These are phyloP conservation scores for Pyrrhosoma nymphula DNA, from an alignment of 2,888 invertebrate genomes.

Conservation along the genomic window DNA sequence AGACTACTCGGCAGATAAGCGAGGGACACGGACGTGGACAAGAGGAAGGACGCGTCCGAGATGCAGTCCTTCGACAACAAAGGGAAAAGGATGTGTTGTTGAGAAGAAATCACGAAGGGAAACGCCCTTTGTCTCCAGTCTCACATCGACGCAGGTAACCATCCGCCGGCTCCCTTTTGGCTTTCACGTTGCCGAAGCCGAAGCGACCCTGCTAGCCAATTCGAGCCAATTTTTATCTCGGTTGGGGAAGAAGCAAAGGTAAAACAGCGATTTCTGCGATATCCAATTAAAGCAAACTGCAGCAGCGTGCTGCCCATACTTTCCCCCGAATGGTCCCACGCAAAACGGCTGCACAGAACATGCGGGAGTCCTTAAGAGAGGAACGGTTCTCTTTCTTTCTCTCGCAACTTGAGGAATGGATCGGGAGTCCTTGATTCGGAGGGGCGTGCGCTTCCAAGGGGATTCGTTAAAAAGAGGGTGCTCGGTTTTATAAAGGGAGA, in stretches of 20 bases:
- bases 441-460: neutral
- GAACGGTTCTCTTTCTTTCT: neutral
- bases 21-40: neutral
- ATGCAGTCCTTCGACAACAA: neutral
- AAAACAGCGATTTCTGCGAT: slow-evolving; percentile 16
- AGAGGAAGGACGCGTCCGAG: neutral
- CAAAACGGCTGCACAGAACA: neutral
- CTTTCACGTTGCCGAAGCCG: neutral
- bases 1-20: neutral
- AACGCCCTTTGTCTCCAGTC: slow-evolving; percentile 8
- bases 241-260: neutral
- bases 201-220: neutral
- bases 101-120: neutral
- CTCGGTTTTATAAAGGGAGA: neutral
- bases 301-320: neutral
- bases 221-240: neutral
- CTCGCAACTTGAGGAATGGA: neutral
- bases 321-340: neutral
- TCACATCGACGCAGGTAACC: no score
- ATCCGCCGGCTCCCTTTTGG: neutral
- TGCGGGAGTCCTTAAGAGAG: neutral
- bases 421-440: neutral
- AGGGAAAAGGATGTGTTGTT: neutral
- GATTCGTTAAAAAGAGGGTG: neutral
- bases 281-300: slow-evolving; percentile 26